A percentile compares a stretch with the other conserved stretches of the same genome.
phyloP scores from a whole-genome alignment of 2,797 vertebrate species.

The Smutsia temminckii region DNA sequence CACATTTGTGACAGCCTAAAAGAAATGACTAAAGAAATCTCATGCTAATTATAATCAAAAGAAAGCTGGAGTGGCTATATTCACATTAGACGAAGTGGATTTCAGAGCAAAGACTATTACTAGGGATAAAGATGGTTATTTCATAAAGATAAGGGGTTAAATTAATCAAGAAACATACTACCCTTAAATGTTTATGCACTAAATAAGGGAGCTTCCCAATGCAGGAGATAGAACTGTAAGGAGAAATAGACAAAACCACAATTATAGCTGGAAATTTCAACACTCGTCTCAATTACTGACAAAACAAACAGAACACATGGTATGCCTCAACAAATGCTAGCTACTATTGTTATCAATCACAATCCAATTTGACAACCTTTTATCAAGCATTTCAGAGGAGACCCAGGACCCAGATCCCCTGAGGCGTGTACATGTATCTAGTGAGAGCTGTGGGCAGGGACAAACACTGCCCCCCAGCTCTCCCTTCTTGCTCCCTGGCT shows the following conservation, averaged over 20 bases:
- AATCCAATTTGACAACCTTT: neutral
- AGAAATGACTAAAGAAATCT: neutral
- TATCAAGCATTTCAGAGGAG: neutral
- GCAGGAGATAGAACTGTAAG: neutral
- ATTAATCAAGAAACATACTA: neutral
- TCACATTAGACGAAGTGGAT: neutral
- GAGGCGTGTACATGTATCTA: neutral
- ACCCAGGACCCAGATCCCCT: neutral
- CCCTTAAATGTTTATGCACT: neutral
- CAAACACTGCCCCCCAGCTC: too few species aligned
- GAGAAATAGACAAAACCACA: neutral
- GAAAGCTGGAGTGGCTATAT: neutral
- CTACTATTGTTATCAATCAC: neutral
- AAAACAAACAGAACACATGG: neutral
- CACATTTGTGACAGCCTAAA: neutral
- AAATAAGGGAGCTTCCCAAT: neutral
- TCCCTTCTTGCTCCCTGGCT: constrained; percentile 41
- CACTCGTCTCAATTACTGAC: neutral
- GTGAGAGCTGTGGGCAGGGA: rapidly evolving
- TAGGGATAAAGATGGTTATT: neutral
- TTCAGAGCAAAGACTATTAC: neutral
- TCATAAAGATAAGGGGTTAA: neutral
- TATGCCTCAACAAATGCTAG: neutral
- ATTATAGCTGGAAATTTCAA: neutral
- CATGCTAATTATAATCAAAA: neutral